Evolutionary conservation across 2,113 vertebrate genomes (phyloP).

Genomic region (Trichomycterus rosablanca): DNA sequence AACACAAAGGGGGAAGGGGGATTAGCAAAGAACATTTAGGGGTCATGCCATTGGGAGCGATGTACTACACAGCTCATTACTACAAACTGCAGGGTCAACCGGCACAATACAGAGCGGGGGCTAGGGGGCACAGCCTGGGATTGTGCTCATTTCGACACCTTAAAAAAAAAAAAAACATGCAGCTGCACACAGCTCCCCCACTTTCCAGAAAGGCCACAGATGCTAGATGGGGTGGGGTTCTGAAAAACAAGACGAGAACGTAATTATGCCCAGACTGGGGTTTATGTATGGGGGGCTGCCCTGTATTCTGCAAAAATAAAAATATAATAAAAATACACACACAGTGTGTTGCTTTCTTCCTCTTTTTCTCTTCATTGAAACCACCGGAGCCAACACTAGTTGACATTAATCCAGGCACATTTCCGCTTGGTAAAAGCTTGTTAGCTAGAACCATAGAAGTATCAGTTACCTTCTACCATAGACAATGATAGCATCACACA

Average conservation of each 20-base stretch:
- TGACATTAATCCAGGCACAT: constrained; percentile 27
- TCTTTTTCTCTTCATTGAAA: constrained; percentile 15
- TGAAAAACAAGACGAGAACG: constrained; percentile 44
- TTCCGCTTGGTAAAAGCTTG: not conserved
- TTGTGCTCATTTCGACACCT: constrained; percentile 40
- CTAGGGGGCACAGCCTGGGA: constrained; percentile 29
- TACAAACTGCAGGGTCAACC: constrained; percentile 38
- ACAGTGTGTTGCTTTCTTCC: not conserved
- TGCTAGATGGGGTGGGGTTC: constrained; percentile 40
- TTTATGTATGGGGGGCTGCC: constrained; percentile 39
- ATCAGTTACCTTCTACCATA: constrained; percentile 17
- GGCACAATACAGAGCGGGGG: constrained; percentile 40
- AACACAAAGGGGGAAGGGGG: constrained; percentile 11
- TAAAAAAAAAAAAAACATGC: constrained; percentile 37
- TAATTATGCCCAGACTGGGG: constrained; percentile 45
- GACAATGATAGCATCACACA: too few relatives aligned
- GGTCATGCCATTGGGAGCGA: constrained; percentile 37
- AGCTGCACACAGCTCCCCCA: not conserved
- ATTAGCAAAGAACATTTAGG: constrained; percentile 36
- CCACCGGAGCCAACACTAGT: constrained; percentile 13
- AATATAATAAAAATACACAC: not conserved
- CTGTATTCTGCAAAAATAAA: constrained; percentile 31
- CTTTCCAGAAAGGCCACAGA: constrained; percentile 41
- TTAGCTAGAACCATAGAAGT: not conserved
- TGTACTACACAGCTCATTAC: constrained; percentile 40